phyloP scores from a whole-genome alignment of 2,797 vertebrate species.

The Pipistrellus kuhlii region DNA sequence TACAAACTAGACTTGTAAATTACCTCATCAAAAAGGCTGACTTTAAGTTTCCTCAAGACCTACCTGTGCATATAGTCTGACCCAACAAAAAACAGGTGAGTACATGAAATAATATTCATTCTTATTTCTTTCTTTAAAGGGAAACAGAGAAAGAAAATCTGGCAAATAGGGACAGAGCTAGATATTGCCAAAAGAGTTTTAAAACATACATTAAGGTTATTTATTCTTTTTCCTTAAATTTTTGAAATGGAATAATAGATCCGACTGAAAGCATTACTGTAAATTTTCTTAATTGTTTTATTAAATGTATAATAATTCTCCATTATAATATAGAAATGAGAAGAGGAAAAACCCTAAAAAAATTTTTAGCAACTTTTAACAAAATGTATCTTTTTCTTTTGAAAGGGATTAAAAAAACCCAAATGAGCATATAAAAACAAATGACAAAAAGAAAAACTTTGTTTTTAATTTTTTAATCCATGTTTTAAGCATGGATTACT shows the following conservation, averaged over 20 bases:
- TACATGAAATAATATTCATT: constrained; percentile 78
- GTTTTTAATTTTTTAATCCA: constrained; percentile 42
- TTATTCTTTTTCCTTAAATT: constrained; percentile 66
- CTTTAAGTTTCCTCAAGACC: constrained; percentile 59
- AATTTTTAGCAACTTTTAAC: constrained; percentile 12
- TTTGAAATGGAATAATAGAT: constrained; percentile 36
- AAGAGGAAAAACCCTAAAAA: not conserved
- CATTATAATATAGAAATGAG: constrained; percentile 26
- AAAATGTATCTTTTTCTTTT: constrained; percentile 3
- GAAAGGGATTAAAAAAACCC: constrained; percentile 51
- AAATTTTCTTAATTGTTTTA: constrained; percentile 47
- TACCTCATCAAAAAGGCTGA: constrained; percentile 75
- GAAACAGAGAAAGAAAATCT: constrained; percentile 34
- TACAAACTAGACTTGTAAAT: constrained; percentile 77
- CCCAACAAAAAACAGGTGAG: constrained; percentile 84
- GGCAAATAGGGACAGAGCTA: constrained; percentile 33
- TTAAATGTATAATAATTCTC: constrained; percentile 46
- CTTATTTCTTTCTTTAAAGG: constrained; percentile 66
- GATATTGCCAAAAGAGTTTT: constrained; percentile 62
- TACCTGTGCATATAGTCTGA: constrained; percentile 69
- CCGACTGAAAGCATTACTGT: constrained; percentile 45
- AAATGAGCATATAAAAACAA: constrained; percentile 51
- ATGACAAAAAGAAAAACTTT: constrained; percentile 24
- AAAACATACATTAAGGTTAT: constrained; percentile 32
- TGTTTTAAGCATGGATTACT: constrained; percentile 59